Evolutionary conservation across 2,888 invertebrate genomes (phyloP), one percentile per base, ranked within the genome.

Genomic region (Drosophila lutescens): DNA sequence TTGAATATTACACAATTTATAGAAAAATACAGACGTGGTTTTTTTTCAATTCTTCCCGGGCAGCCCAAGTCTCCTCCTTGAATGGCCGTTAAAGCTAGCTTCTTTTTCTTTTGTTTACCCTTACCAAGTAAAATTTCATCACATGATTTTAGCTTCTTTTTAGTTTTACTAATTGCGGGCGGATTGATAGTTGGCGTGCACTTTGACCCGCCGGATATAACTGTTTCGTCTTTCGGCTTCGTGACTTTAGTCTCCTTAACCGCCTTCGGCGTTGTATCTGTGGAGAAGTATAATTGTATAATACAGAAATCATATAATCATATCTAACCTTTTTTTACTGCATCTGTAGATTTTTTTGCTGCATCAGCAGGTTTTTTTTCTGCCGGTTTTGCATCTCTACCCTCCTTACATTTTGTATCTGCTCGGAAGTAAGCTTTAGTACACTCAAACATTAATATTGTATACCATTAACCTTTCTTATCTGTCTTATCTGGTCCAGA

Each of bases 41-140:
- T 49, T 20, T 49, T 49, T 4, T 17, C 34, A 7, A 32, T 20
- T 10, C 3, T 3, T 32, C 17, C 12, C 6, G 13, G 49, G 9
- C 49, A 49, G 17, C 49, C 49, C 17, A 49, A 34, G 34, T 34
- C 49, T 17, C 49, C 49, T 34, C 49, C 49, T 49, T 49, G 32
- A 20, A 49, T 49, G 1, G 17, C 13, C 7, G 49, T 49, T 34
- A 49, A 17, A 34, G 17, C 10, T 8, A 9, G 8, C 5, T 49
- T 34, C 30, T 15, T 32, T 4, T 49, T 34, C 20, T 47, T 47
- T 12, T 17, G 17, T 0, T 12, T 49, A 4, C 4, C 12, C 13
- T 34, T 49, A 13, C 49, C 49, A 1, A 17, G 13, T 9, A 49
- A 13, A 12, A 49, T 10, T 12, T 49, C 49, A 17, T 49, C 49